Base-by-base conservation (phyloP, 2,888 invertebrate genomes). In the Agonopterix subpropinquella region DNA sequence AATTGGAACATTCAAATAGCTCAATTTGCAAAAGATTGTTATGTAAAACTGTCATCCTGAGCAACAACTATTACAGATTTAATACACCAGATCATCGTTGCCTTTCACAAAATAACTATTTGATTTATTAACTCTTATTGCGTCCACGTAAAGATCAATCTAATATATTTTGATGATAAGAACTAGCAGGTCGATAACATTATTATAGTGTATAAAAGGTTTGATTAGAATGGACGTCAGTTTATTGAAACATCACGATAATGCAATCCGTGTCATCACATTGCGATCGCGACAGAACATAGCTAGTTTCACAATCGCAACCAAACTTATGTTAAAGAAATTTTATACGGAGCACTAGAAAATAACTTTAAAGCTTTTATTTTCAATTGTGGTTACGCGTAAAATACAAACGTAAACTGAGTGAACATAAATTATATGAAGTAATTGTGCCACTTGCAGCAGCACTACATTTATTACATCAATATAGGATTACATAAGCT, bases 191-290 rank as follows among this genome's bases (percentile, higher is more conserved):
- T 47, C 41, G 28, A n/a, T 9, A 10, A 36, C 35, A 47, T 41
- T 43, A 36, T 49, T 47, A 28, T 28, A 28, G 28, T 45, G 15
- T 41, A 45, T 37, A 41, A 47, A 44, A 43, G 50, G 47, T 49
- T 50, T n/a, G 41, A 39, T 48, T 51, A 53, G 28, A 49, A 47
- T 51, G 47, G 54, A 39, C 37, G 37, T 36, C 36, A 48, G 44
- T 45, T 62, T 57, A 62, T 57, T 54, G 57, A 53, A 56, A 51
- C 49, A 49, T 53, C 53, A 50, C 49, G 63, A 58, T 63, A 62
- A 43, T 13, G 50, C 56, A 54, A 68, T 62, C 58, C 50, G 47
- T 68, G 65, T 68, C 70, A 69, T 69, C 65, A 48, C 49, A 49
- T 39, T n/a, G 37, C 11, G 11, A 41, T 39, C 39, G 37, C 11